These are phyloP conservation scores for Parus major DNA, from an alignment of 2,113 vertebrate genomes.

Conservation along the genomic window DNA sequence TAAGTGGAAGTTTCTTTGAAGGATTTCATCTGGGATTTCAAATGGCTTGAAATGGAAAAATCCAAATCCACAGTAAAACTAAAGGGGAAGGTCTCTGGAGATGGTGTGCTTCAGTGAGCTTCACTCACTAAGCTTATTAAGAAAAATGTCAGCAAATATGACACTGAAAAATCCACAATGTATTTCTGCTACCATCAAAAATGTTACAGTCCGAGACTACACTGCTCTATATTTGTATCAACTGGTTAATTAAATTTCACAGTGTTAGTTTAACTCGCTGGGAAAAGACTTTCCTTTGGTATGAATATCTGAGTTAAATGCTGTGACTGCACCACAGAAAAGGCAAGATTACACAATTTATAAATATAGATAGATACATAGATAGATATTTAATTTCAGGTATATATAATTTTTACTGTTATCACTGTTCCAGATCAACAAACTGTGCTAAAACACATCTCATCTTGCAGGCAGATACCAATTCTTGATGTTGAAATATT, in stretches of 20 bases:
- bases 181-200: conserved; percentile 7
- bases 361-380: neutral
- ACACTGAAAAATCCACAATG: conserved; percentile 30
- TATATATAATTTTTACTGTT: neutral
- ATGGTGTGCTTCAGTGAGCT: neutral
- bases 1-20: conserved; percentile 7
- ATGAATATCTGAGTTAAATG: neutral
- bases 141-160: neutral
- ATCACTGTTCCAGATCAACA: neutral
- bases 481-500: neutral
- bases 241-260: conserved; percentile 52
- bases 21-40: conserved; percentile 22
- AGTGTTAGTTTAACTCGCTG: neutral
- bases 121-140: conserved; percentile 42
- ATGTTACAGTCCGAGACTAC: neutral
- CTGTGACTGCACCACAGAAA: neutral
- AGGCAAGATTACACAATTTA: neutral
- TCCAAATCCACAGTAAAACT: conserved; percentile 27
- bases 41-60: conserved; percentile 36
- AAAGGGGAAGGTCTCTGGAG: neutral
- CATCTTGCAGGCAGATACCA: neutral
- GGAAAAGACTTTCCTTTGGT: neutral
- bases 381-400: neutral
- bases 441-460: neutral
- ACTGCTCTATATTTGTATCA: neutral